Conservation (phyloP, 2,888 invertebrate species). For the Caenorhabditis sulstoni region DNA sequence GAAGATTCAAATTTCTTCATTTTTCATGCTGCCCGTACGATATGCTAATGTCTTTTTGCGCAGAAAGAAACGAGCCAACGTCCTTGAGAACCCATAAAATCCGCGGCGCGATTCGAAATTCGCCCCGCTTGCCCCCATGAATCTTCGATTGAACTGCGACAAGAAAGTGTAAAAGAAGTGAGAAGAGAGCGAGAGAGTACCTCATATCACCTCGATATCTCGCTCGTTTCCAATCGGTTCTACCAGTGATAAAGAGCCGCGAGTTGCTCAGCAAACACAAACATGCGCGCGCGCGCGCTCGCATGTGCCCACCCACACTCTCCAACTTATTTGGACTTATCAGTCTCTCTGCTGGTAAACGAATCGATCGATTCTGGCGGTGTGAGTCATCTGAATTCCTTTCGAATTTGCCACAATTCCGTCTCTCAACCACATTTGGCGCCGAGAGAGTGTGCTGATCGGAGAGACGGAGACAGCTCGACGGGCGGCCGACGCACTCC, state of each 20-base stretch:
- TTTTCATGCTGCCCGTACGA: not conserved
- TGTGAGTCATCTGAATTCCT: conserved; percentile 21
- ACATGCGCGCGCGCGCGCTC: conserved; percentile 2
- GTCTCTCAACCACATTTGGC: conserved; percentile 20
- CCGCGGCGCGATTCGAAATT: not conserved
- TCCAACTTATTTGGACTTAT: conserved; percentile 28
- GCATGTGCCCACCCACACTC: not conserved
- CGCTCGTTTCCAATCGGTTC: conserved; percentile 3
- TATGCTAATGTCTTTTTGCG: conserved; percentile 16
- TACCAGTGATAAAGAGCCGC: conserved; percentile 28
- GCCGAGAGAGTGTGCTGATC: conserved; percentile 23
- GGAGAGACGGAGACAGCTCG: conserved; percentile 27
- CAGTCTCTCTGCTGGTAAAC: conserved; percentile 9
- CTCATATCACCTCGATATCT: no score
- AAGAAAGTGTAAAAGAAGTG: not conserved
- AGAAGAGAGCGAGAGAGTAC: no score
- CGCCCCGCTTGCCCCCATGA: not conserved
- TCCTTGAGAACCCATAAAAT: conserved; percentile 48
- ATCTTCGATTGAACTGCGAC: not conserved
- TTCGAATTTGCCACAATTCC: conserved; percentile 36
- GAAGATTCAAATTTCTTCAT: conserved; percentile 6
- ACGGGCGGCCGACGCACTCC: conserved; percentile 27
- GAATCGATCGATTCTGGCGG: conserved; percentile 15
- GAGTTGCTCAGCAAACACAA: conserved; percentile 40
- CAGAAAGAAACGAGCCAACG: conserved; percentile 13